Conservation (phyloP, 2,113 vertebrate species). For the Pterocles orientalis region DNA sequence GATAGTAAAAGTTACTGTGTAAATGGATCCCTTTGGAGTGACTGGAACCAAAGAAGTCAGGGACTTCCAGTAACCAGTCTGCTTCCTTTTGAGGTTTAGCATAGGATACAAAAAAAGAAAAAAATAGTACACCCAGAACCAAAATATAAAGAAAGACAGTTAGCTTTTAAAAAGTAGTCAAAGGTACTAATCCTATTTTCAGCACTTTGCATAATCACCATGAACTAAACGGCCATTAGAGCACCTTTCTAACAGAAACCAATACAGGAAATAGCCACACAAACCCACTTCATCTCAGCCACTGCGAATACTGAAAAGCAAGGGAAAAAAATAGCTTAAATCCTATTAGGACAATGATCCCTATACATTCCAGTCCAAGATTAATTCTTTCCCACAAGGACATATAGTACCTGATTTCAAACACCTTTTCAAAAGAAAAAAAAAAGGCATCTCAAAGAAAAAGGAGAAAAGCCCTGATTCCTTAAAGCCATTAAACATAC, state of each 20-base stretch:
- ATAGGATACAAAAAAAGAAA: neutral
- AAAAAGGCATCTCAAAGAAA: neutral
- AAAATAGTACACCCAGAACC: neutral
- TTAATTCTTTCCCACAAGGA: conserved; percentile 54
- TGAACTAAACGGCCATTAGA: conserved; percentile 22
- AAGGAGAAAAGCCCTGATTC: neutral
- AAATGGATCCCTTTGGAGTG: neutral
- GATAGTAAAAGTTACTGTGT: neutral
- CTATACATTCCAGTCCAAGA: conserved; percentile 34
- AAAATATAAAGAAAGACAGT: neutral
- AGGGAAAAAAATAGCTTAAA: neutral
- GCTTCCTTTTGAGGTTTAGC: neutral
- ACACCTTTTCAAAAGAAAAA: neutral
- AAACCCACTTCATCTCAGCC: neutral
- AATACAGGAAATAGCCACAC: neutral
- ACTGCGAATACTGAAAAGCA: conserved; percentile 18
- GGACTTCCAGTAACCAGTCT: neutral
- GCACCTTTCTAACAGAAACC: neutral
- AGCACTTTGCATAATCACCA: neutral
- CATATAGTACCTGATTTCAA: neutral
- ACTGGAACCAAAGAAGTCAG: neutral
- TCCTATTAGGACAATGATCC: conserved; percentile 45
- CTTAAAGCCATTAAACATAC: neutral
- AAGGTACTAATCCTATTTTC: conserved; percentile 51
- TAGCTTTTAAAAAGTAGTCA: conserved; percentile 11